Conservation (phyloP, 1,140 invertebrate species). For the Dendroctonus valens region DNA sequence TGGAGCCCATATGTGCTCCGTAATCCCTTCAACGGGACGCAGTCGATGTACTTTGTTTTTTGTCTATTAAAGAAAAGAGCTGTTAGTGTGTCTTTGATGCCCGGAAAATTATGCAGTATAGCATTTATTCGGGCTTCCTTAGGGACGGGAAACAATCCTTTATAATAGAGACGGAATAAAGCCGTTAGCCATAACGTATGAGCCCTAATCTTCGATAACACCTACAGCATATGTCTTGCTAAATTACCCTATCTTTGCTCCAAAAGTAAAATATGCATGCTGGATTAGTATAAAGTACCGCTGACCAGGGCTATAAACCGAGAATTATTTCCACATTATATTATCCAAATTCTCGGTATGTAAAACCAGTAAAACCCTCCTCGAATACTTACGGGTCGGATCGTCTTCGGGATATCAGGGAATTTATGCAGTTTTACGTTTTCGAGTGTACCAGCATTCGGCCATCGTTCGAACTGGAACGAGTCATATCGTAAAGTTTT, state of each 20-base stretch:
- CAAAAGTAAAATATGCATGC: constrained; percentile 21
- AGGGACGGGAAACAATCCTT: too few species aligned
- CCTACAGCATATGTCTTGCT: constrained; percentile 3
- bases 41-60: too few species aligned
- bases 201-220: too few species aligned
- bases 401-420: constrained; percentile 13
- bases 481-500: too few species aligned
- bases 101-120: too few species aligned
- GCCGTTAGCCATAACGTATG: too few species aligned
- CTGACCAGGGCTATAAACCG: constrained; percentile 31
- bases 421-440: constrained; percentile 22
- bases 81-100: too few species aligned
- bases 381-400: constrained; percentile 17
- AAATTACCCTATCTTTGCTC: constrained; percentile 22
- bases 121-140: too few species aligned
- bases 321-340: constrained; percentile 29
- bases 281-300: constrained; percentile 24
- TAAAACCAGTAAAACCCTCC: constrained; percentile 27
- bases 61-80: too few species aligned
- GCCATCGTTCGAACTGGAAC: too few species aligned
- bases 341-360: constrained; percentile 26
- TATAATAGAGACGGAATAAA: too few species aligned
- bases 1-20: constrained; percentile 20
- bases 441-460: too few species aligned
- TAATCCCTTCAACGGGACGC: constrained; percentile 19